Evolutionary conservation across 2,113 vertebrate species (phyloP).

Genomic region (Craseonycteris thonglongyai): DNA sequence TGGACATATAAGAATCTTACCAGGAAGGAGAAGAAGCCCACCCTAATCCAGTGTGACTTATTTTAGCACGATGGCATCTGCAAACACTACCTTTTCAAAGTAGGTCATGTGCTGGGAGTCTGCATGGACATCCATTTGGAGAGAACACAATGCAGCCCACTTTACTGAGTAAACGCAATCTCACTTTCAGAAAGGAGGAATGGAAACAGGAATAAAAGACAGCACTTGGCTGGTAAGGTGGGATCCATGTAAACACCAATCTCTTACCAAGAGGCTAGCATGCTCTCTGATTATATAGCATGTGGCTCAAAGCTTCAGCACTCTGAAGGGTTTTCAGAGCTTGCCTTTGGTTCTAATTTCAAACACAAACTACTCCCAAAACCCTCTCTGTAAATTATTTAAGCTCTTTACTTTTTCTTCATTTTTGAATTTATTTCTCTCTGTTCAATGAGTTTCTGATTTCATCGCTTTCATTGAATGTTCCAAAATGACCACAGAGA

Average conservation of each 20-base stretch:
- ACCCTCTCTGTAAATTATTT: neutral
- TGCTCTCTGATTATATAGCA: neutral
- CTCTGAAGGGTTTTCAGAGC: neutral
- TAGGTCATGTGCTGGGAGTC: neutral
- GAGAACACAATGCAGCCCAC: neutral
- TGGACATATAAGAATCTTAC: neutral
- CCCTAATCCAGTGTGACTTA: neutral
- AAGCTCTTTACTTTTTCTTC: neutral
- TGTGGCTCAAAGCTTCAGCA: neutral
- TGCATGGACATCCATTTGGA: neutral
- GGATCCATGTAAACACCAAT: neutral
- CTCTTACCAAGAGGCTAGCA: no score
- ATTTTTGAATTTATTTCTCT: neutral
- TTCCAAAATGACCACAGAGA: slow-evolving; percentile 11
- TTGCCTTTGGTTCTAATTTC: neutral
- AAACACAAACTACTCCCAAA: neutral
- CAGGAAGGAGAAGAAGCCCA: neutral
- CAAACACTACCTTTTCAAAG: neutral
- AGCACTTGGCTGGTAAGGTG: rapidly evolving
- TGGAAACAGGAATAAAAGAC: neutral
- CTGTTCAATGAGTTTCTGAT: neutral
- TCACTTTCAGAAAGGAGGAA: neutral
- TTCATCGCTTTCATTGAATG: neutral
- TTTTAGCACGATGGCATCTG: neutral
- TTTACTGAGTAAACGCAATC: neutral